A percentile compares a stretch with the other conserved stretches of the same genome.
Conservation (phyloP, 2,113 vertebrate genomes). For the Solenodon paradoxus region DNA sequence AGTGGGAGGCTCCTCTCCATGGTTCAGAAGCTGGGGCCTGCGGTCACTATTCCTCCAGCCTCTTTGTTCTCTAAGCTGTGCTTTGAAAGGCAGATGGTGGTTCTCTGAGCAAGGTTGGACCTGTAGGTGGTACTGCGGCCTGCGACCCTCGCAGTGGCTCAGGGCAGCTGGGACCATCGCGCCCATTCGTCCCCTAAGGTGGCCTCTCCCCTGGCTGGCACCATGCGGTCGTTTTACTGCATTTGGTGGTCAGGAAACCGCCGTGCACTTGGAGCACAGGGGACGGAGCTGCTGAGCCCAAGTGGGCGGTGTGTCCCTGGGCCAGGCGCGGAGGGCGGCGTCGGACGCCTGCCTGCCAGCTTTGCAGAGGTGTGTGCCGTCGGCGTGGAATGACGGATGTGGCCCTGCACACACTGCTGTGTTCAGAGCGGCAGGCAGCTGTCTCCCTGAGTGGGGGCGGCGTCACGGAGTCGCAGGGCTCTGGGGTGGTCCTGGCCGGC, state of each 20-base stretch:
- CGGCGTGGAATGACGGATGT: neutral
- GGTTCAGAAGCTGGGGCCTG: neutral
- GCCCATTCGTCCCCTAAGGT: neutral
- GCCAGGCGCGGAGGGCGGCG: neutral
- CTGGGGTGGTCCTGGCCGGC: too few relatives aligned
- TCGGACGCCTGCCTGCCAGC: neutral
- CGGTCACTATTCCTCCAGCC: neutral
- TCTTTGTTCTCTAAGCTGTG: neutral
- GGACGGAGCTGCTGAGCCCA: neutral
- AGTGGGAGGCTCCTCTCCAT: neutral
- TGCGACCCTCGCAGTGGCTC: too few relatives aligned
- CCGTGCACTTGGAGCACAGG: neutral
- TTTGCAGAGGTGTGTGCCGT: neutral
- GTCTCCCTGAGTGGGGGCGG: slow-evolving; percentile 9
- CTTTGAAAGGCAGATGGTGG: neutral
- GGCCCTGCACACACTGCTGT: neutral
- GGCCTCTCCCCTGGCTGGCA: neutral
- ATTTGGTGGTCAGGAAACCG: neutral
- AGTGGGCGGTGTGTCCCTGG: rapidly evolving
- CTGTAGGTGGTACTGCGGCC: too few relatives aligned
- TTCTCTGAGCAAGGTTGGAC: neutral
- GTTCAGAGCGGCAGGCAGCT: neutral
- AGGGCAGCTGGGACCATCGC: too few relatives aligned
- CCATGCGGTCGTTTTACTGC: neutral
- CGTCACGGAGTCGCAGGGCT: too few relatives aligned